Base-by-base conservation (phyloP, 1,140 invertebrate genomes). In the Drosophila carrolli region DNA sequence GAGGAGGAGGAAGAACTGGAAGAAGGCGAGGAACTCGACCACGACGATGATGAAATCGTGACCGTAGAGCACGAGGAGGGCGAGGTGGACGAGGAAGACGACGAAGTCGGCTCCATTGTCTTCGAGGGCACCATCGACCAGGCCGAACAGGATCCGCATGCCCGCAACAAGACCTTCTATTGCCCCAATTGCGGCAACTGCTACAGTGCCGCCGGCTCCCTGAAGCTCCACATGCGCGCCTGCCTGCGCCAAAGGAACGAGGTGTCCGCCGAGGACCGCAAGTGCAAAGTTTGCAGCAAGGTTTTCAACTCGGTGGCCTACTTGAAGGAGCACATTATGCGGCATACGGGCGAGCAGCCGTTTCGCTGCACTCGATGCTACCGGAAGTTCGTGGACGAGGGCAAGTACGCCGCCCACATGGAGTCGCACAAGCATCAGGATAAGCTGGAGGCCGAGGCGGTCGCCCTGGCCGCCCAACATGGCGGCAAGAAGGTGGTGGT, bases 251-350 rank as follows among this genome's bases (percentile, higher is more conserved):
- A 91, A 8, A 77, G 84, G 8, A 81, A 81, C 47, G 91, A 91
- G 35, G 74, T 91, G 2, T 84, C 89, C 0, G 50, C 75, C 10
- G 91, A 92, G 51, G 81, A 91, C n/a, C 81, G 91, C 38, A 91
- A 91, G 27, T 92, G 91, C 56, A 77, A 90, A 10, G 85, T 92
- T 3, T 92, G 91, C 63, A 85, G 86, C 67, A 91, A 91, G 44
- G 58, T 92, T n/a, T 92, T 92, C 63, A 92, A 92, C 29, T 92
- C 91, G 41, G 86, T 91, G 11, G 79, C 80, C n/a, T 92, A 92
- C 35, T 76, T 92, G 19, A 92, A 92, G 55, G 91, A 92, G 72
- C 91, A 92, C n/a, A 90, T 92, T 81, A 74, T 92, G 75, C 91
- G 91, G 0, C 91, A 92, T 11, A 91, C 91, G 0, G 91, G 91